Evolutionary conservation across 2,797 vertebrate species (phyloP).

Genomic region (Crenuchus spilurus): DNA sequence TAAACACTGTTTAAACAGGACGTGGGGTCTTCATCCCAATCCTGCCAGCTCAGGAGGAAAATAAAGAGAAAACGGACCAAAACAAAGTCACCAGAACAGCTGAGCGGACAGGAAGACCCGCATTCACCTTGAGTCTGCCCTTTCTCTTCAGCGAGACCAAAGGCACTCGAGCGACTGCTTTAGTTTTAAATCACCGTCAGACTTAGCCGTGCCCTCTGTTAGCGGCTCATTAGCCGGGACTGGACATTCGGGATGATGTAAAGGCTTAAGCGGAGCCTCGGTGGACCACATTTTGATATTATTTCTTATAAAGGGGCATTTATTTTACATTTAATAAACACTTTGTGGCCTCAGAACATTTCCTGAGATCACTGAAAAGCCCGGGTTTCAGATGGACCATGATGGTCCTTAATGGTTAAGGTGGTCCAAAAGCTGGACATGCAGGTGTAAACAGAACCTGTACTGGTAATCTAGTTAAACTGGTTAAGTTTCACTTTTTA

Average conservation of each 20-base stretch:
- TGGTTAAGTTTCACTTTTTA: too few relatives aligned
- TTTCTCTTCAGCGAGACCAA: constrained; percentile 20
- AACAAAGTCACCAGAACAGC: constrained; percentile 59
- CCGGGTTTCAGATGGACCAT: too few relatives aligned
- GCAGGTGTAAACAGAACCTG: too few relatives aligned
- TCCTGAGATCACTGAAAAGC: too few relatives aligned
- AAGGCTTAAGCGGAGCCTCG: too few relatives aligned
- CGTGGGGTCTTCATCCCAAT: constrained; percentile 50
- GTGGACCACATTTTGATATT: too few relatives aligned
- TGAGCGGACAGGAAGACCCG: constrained; percentile 46
- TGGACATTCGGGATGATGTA: neutral
- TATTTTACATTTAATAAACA: too few relatives aligned
- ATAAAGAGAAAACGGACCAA: constrained; percentile 37
- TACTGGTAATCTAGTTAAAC: too few relatives aligned
- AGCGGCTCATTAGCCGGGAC: neutral
- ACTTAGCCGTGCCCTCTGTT: neutral
- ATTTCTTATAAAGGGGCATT: too few relatives aligned
- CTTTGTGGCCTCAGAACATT: too few relatives aligned
- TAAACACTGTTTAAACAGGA: constrained; percentile 65
- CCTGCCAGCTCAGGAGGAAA: constrained; percentile 54
- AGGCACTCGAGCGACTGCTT: constrained; percentile 36
- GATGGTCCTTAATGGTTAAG: too few relatives aligned
- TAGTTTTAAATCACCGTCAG: constrained; percentile 33
- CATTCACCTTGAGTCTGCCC: constrained; percentile 49
- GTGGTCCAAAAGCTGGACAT: too few relatives aligned